Base-by-base conservation (phyloP, 2,888 invertebrate species). In the Paralinhomoeus sp. region DNA sequence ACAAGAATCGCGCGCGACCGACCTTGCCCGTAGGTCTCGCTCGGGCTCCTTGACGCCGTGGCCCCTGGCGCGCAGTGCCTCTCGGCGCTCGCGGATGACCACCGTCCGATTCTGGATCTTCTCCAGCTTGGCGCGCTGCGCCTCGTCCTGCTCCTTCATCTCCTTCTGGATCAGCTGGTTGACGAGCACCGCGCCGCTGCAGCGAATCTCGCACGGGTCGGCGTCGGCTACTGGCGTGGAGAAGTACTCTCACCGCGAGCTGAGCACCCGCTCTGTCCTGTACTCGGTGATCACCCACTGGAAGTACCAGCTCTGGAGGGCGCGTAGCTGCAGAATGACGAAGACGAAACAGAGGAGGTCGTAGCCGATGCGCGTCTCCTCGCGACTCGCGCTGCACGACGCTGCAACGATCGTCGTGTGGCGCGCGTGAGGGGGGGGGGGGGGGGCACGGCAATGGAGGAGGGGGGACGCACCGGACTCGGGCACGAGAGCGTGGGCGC, bases 61-160 rank as follows among this genome's bases (percentile, higher is more conserved):
- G 20, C 24, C 39, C 17, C 12, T 20, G 24, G 23, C 24, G 13
- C 7, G 17, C 18, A 27, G 20, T 7, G 13, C 24, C 31, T 23
- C 46, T 33, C 49, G 56, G 45, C 54, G 49, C 24, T 54, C 53
- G 9, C 60, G 48, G 44, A 97, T 91, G 53, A 80, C 74, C 59
- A 87, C 87, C 82, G 93, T 93, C 66, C 93, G 89, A 45, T 77
- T 73, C 63, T 84, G 83, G 45, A 97, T 84, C 62, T 89, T 85
- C 54, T 80, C 77, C 52, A 97, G 69, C 48, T 89, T 78, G 51
- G 75, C 75, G 31, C 73, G 72, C 61, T 97, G 93, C 44, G 78
- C 75, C 45, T 78, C 78, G 48, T 81, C 80, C 61, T 91, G 87
- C 54, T 80, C 75, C 43, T 73, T 70, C 68, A 91, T 85, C 63